A percentile compares a stretch with the other conserved stretches of the same genome.
phyloP scores from a whole-genome alignment of 2,797 vertebrate species.

The Cirrhinus molitorella region DNA sequence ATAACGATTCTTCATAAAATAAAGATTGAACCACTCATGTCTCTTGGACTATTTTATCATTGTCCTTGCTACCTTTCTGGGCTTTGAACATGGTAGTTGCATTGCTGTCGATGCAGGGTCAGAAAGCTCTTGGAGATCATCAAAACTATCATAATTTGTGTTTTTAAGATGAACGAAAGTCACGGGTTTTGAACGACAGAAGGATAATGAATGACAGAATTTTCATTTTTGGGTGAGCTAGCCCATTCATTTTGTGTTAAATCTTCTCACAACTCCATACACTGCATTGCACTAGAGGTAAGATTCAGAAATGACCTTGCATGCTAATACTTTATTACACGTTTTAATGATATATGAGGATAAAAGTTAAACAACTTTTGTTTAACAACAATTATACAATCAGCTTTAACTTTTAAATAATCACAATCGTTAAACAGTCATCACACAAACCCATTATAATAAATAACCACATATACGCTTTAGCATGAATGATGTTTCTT shows the following conservation, averaged over 20 bases:
- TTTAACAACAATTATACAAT: not conserved
- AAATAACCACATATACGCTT: not conserved
- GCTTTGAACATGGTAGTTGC: too few relatives aligned
- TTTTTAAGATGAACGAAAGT: too few relatives aligned
- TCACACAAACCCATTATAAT: not conserved
- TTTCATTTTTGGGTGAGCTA: too few relatives aligned
- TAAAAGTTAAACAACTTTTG: not conserved
- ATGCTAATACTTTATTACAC: not conserved
- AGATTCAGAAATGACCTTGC: not conserved
- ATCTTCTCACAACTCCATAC: not conserved
- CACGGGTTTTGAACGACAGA: too few relatives aligned
- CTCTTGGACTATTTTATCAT: too few relatives aligned
- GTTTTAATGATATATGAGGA: not conserved
- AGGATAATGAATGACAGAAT: too few relatives aligned
- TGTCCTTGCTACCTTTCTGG: too few relatives aligned
- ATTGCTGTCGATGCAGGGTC: too few relatives aligned
- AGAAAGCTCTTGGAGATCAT: too few relatives aligned
- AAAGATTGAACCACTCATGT: too few relatives aligned
- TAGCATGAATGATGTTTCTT: not conserved
- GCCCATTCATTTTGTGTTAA: not conserved
- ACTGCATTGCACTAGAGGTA: not conserved
- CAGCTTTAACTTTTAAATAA: not conserved
- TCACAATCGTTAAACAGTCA: not conserved
- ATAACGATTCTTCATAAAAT: too few relatives aligned
- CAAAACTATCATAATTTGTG: too few relatives aligned